phyloP scores from a whole-genome alignment of 2,797 vertebrate species.

The Phrynocephalus guinanensis region DNA sequence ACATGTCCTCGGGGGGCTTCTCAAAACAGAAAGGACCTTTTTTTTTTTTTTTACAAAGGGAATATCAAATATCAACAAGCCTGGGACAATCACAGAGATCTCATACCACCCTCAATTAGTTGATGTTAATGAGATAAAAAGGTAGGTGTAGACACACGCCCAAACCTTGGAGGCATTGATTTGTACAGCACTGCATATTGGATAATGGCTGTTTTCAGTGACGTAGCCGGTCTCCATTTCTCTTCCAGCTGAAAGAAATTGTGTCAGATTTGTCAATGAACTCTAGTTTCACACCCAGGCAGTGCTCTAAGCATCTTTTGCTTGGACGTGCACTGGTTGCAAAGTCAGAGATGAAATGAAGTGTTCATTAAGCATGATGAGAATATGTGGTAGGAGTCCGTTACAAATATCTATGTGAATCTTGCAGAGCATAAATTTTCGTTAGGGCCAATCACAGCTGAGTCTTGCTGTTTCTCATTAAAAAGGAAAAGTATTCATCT shows the following conservation, averaged over 20 bases:
- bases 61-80: not conserved
- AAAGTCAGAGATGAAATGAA: too few relatives aligned
- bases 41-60: not conserved
- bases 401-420: too few relatives aligned
- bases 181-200: not conserved
- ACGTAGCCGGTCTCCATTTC: not conserved
- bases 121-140: not conserved
- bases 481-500: too few relatives aligned
- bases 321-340: not conserved
- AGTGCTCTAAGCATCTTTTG: not conserved
- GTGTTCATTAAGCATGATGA: too few relatives aligned
- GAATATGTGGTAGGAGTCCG: too few relatives aligned
- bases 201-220: not conserved
- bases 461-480: too few relatives aligned
- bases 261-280: not conserved
- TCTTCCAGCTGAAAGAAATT: not conserved
- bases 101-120: not conserved
- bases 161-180: not conserved
- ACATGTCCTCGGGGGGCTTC: not conserved
- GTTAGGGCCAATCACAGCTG: too few relatives aligned
- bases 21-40: not conserved
- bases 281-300: not conserved
- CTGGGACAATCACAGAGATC: not conserved
- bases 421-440: too few relatives aligned
- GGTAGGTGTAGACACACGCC: not conserved